Conservation (phyloP, 2,113 vertebrate species). For the Puntigrus tetrazona region DNA sequence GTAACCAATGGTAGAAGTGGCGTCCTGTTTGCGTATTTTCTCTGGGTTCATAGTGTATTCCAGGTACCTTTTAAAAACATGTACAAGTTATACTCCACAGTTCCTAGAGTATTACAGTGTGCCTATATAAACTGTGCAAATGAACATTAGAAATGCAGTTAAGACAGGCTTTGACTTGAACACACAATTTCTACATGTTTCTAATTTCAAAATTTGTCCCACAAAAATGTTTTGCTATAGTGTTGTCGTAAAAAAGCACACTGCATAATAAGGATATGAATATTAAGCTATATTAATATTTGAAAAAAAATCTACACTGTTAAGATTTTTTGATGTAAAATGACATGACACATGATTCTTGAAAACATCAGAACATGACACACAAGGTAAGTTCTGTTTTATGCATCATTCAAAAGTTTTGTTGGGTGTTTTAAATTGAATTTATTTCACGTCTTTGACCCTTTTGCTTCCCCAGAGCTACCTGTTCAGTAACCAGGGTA, state of each 20-base stretch:
- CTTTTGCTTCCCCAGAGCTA: constrained; percentile 50
- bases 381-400: not conserved
- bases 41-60: constrained; percentile 77
- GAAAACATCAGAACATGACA: not conserved
- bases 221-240: too few species aligned
- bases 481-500: constrained; percentile 87
- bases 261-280: not conserved
- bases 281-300: not conserved
- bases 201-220: too few species aligned
- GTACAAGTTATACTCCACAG: not conserved
- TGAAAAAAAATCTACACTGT: not conserved
- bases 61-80: constrained; percentile 80
- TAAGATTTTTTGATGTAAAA: not conserved
- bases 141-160: not conserved
- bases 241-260: not conserved
- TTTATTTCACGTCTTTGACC: not conserved
- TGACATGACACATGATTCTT: not conserved
- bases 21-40: constrained; percentile 89
- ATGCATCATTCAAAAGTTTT: too few species aligned
- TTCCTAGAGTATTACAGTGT: not conserved
- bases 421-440: too few species aligned
- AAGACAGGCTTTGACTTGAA: not conserved
- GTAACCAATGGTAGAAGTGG: constrained; percentile 80
- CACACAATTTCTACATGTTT: not conserved
- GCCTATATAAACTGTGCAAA: not conserved